Evolutionary conservation across 2,888 invertebrate species (phyloP), one percentile per base, ranked within the genome.

Genomic region (Mesochorus sp.): DNA sequence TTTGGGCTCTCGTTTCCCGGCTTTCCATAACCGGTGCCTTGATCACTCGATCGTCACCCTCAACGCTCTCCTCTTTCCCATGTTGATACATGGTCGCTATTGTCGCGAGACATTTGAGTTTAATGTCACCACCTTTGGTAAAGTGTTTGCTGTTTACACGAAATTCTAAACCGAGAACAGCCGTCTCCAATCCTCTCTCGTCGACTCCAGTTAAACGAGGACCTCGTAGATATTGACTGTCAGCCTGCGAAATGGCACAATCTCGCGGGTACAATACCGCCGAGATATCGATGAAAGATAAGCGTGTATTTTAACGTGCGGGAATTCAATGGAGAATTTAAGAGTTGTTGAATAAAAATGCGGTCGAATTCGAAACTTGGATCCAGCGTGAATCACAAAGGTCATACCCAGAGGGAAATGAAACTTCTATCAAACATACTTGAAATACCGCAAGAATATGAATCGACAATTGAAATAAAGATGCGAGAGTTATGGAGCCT

Each of bases 41-140:
- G 64, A 86, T 81, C 44, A 86, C 78, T 57, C 95, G 94, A 71
- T 87, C 87, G 83, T 95, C 95, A 6, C 96, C 95, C 89, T 95
- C 95, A 24, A 96, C 95, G 85, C 96, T 96, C 89, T 96, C 96
- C 89, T 97, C 97, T 91, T 97, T 96, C 88, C 95, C 96, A 81
- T 95, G 93, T 94, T 95, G 95, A 91, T 97, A 97, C 12, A 97
- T 94, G 12, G 95, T 95, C 39, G 96, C 96, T 90, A 97, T 96
- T 83, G 95, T 96, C 64, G 97, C 97, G 88, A 96, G 93, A 92
- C 97, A 97, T 93, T 97, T 97, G 85, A 97, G 92, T 91, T 96
- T 97, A 92, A 97, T 94, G 91, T 96, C 96, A 88, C 96, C 96
- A 84, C 94, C 93, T 88, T 94, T 94, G 61, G 61, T 47, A 92